phyloP scores from a whole-genome alignment of 2,888 invertebrate genomes.

The Ichneumoninae sp. region DNA sequence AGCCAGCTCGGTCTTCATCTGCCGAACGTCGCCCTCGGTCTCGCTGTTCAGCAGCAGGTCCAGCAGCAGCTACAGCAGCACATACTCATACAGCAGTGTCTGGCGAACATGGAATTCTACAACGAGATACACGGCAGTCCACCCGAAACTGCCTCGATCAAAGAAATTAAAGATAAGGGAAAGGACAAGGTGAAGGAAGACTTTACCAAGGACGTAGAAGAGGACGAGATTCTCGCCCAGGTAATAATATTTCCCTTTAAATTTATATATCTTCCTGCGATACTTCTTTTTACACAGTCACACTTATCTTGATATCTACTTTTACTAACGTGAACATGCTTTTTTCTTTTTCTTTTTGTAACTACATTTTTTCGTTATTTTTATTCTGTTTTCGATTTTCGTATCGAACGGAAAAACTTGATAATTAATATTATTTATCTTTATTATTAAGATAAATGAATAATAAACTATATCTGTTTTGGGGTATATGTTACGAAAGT shows the following conservation, averaged over 20 bases:
- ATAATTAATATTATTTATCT: not conserved
- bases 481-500: not conserved
- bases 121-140: slow-evolving; percentile 71
- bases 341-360: not conserved
- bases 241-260: slow-evolving; percentile 64
- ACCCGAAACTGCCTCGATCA: slow-evolving; percentile 52
- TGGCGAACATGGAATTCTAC: slow-evolving; percentile 76
- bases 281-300: not conserved
- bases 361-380: not conserved
- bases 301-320: not conserved
- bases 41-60: slow-evolving; percentile 79
- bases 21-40: slow-evolving; percentile 79
- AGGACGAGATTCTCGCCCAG: slow-evolving; percentile 74
- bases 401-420: not conserved
- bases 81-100: slow-evolving; percentile 71
- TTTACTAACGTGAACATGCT: not conserved
- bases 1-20: slow-evolving; percentile 80
- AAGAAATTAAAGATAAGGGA: slow-evolving; percentile 66
- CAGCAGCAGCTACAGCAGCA: slow-evolving; percentile 78
- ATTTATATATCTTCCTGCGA: not conserved
- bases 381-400: not conserved
- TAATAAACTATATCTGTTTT: not conserved
- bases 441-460: not conserved
- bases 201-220: slow-evolving; percentile 75
- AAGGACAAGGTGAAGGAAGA: slow-evolving; percentile 75